Evolutionary conservation across 2,113 vertebrate species (phyloP), one percentile per base, ranked within the genome.

Genomic region (Taurulus bubalis): DNA sequence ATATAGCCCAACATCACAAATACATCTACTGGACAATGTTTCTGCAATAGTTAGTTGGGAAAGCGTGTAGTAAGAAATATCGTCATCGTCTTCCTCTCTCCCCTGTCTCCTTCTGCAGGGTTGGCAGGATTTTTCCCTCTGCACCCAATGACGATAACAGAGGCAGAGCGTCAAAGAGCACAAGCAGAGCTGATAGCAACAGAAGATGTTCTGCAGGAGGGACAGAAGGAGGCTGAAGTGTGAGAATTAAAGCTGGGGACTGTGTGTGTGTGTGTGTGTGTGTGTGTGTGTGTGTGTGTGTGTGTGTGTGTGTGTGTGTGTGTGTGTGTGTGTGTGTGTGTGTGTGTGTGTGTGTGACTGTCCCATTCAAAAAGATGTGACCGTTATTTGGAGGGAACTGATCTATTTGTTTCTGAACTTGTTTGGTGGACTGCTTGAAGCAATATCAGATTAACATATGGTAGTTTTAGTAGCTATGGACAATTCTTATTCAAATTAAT

Each of bases 41-140:
- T 62, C 34, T 18, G 7, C 26, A 30, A 42, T 3, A 71, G 15
- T 30, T 53, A 38, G 9, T 28, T 56, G 5, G 32, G 56, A 63
- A 53, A 53, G 1, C 2, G 20, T 30, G 8, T 18, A 42, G 9
- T 49, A 2, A 73, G 68, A 71, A 0, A 24, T 6, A 40, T 40
- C 18, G 4, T 68, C 1, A 40, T 40, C 18, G 4, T 68, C 1
- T 34, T 79, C 1, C 12, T 34, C 9, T 77, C 7, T 77, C 12
- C 12, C 26, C 9, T 77, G 7, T 75, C 8, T 36, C 26, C 69
- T 40, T 62, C 26, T 30, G 3, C 78, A 96, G 95, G 95, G n/a
- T 82, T 96, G 73, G 90, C 95, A 1, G 95, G 95, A 40, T 95
- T 95, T 80, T 95, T 95, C 64, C 95, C 95, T 15, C 89, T 96